Evolutionary conservation across 2,888 invertebrate species (phyloP), one percentile per base, ranked within the genome.

Genomic region (Axea sp.): DNA sequence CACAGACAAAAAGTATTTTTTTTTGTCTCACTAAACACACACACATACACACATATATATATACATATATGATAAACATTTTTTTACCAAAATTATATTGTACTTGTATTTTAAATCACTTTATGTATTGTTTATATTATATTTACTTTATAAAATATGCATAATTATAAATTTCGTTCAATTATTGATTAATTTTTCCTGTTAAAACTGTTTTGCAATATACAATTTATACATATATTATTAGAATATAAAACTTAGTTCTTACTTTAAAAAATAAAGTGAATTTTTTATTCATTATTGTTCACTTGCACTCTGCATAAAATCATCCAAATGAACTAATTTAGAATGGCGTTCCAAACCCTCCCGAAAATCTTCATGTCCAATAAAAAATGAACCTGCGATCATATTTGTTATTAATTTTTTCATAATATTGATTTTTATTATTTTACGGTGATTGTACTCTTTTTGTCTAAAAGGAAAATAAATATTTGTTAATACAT

Each of bases 141-240:
- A 84, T 84, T 86, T 85, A 86, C 85, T 86, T 86, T 86, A 85
- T 86, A 86, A 85, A 86, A 86, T 86, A 86, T 86, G 86, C 84
- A 84, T 80, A 79, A 82, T 82, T 82, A 76, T 68, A 72, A 73
- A 76, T 78, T 76, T 53, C 53, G 75, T 68, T 53, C 31, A 5
- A 26, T 30, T 30, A 17, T 41, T 30, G 8, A 28, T 55, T 69
- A 24, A 35, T 35, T 45, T 17, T 6, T 28, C 43, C 28, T 22
- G 24, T 35, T 39, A 11, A 45, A 28, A 14, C n/a, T 41, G 19
- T 3, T 19, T 19, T 3, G 4, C 2, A 19, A 4, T 19, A 19
- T 3, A 19, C 19, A 19, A 19, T 3, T 19, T 19, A 4, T 19
- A 19, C 19, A 19, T 3, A 3, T 19, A 3, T 19, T 19, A 19